Evolutionary conservation across 2,888 invertebrate species (phyloP).

Genomic region (Adineta ricciae): DNA sequence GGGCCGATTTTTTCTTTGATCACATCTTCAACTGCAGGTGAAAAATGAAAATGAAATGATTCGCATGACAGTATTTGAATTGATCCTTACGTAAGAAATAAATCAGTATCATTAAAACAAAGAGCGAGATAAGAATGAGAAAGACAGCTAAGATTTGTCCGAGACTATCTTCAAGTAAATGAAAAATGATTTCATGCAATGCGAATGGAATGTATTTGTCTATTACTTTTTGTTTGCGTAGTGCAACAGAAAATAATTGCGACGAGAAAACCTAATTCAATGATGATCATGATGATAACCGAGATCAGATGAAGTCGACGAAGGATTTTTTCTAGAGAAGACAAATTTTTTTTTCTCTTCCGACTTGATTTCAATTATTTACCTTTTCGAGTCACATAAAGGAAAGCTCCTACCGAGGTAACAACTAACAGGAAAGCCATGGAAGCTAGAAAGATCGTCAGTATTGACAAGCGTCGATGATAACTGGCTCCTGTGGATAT

Average conservation of each 20-base stretch:
- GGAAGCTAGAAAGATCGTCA: neutral
- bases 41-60: neutral
- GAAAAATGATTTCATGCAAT: neutral
- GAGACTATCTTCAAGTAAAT: neutral
- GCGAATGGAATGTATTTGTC: neutral
- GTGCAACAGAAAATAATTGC: neutral
- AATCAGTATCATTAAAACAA: neutral
- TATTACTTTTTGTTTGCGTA: neutral
- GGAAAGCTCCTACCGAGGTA: neutral
- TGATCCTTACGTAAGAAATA: neutral
- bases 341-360: neutral
- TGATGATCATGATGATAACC: neutral
- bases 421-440: neutral
- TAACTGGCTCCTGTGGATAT: neutral
- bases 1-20: neutral
- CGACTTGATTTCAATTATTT: neutral
- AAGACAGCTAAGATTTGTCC: neutral
- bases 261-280: neutral
- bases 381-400: slow-evolving; percentile 13
- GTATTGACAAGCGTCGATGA: neutral
- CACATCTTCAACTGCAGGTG: neutral
- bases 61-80: neutral
- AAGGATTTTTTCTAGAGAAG: neutral
- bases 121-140: neutral
- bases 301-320: neutral